Percentiles rank a stretch among this genome's conserved stretches.
These are phyloP conservation scores for Osmoderma eremita DNA, from an alignment of 2,888 invertebrate species.

Conservation along the genomic window DNA sequence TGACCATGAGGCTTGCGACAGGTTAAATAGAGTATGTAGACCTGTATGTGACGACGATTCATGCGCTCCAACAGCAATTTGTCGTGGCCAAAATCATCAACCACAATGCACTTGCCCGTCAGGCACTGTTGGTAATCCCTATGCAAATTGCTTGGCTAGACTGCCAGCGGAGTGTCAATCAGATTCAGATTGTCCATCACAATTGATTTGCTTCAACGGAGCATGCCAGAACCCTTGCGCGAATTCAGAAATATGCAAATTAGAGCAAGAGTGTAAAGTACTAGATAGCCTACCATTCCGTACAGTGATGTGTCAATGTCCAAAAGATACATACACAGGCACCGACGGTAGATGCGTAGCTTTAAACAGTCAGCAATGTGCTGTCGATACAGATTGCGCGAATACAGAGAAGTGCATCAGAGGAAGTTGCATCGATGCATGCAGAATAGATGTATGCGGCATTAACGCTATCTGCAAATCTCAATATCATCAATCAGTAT, in stretches of 20 bases:
- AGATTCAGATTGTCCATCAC: slow-evolving; percentile 81
- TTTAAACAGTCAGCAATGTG: slow-evolving; percentile 69
- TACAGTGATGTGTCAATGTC: slow-evolving; percentile 88
- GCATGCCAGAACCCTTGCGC: slow-evolving; percentile 83
- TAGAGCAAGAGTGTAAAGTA: slow-evolving; percentile 82
- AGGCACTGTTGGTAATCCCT: slow-evolving; percentile 83
- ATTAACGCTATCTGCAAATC: slow-evolving; percentile 85
- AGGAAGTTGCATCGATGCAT: slow-evolving; percentile 82
- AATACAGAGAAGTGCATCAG: slow-evolving; percentile 76
- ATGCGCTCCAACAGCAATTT: slow-evolving; percentile 82
- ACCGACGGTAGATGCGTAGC: slow-evolving; percentile 76
- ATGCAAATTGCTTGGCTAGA: slow-evolving; percentile 70
- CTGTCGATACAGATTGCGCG: slow-evolving; percentile 78
- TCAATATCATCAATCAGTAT: slow-evolving; percentile 78
- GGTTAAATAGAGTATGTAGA: slow-evolving; percentile 83
- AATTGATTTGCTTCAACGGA: slow-evolving; percentile 80
- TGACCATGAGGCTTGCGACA: slow-evolving; percentile 84
- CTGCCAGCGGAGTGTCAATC: slow-evolving; percentile 71
- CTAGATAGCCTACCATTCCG: slow-evolving; percentile 82
- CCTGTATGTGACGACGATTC: slow-evolving; percentile 84
- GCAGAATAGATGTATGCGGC: slow-evolving; percentile 81
- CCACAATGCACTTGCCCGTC: slow-evolving; percentile 80
- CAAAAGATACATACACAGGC: slow-evolving; percentile 81
- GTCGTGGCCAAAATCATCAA: slow-evolving; percentile 79
- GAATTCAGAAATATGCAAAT: slow-evolving; percentile 76